Evolutionary conservation across 1,140 invertebrate genomes (phyloP), one percentile per base, ranked within the genome.

Genomic region (Drosophila funebris): DNA sequence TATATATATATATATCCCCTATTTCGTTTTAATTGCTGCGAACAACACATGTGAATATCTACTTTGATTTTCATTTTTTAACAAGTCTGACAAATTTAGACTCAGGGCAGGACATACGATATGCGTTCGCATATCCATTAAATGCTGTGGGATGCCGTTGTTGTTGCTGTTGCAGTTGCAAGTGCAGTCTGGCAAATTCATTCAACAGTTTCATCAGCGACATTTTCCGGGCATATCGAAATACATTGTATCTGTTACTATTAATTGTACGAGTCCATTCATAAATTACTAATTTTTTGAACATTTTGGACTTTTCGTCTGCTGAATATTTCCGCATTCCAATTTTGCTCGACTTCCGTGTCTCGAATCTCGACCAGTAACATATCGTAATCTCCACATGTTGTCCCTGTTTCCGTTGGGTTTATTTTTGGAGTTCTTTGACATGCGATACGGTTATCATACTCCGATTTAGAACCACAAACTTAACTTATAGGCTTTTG

Each of bases 241-340:
- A 44, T 61, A 48, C 36, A 14, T 48, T 20, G 78, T 79, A 71
- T 80, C 68, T 78, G 72, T 85, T 77, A 74, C 81, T 54, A 46
- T 60, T 54, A 78, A 84, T 75, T 82, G 18, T 44, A 56, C 64
- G 41, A 64, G 27, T 85, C 73, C 81, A 85, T 85, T 87, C 81
- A 85, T 87, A 44, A 87, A 74, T 41, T 50, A 37, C 41, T 52
- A 56, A 50, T 37, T 50, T 53, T 68, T 66, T 60, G n/a, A 48
- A 46, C 13, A 22, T 52, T 33, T 71, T 16, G 14, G 50, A 13
- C 48, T 29, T 46, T 48, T 31, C n/a, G 39, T 62, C 48, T 37
- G 46, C 66, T 48, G 41, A 66, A 60, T 67, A 58, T 72, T 85
- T 85, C 82, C 82, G 82, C 82, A 87, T 85, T 87, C 76, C 76